Base-by-base conservation (phyloP, 1,140 invertebrate species). In the Temnothorax nylanderi region DNA sequence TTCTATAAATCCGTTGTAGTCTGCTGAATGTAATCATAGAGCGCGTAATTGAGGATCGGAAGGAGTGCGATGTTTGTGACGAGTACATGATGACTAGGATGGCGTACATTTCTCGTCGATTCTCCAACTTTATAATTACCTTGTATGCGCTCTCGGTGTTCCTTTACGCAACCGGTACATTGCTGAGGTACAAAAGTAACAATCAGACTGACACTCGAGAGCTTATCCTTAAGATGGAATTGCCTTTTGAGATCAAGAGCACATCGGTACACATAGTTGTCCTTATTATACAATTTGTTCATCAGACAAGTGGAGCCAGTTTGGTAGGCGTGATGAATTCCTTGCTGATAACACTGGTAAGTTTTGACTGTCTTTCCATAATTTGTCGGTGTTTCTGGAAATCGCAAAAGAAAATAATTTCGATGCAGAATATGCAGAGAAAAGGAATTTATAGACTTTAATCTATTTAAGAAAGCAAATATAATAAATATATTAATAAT, bases 191-290 rank as follows among this genome's bases (percentile, higher is more conserved):
- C 8, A 54, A 41, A 26, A 54, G 34, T 26, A 47, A 18, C 21
- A 80, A 80, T 69, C 62, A 7, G 18, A 60, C 51, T 4, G 32
- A 56, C 13, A n/a, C 44, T 4, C 44, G 58, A 26, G 64, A 90
- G n/a, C 71, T 80, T 3, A 77, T 16, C 16, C 81, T 90, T 6
- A 86, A 87, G 54, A 90, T 90, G 87, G 72, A 90, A 37, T 18
- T 89, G 7, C 88, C 88, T 0, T 89, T 88, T 2, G 44, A n/a
- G 1, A 72, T 34, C 16, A 41, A 51, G 3, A 37, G 34, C 8
- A n/a, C 41, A 7, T 67, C 71, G 3, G 26, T 69, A 1, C 86
- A 87, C 2, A 13, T 77, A 67, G 74, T 11, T 49, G 18, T 88
- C 11, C 47, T 87, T n/a, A 1, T 78, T 21, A 56, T 18, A 44